phyloP scores from a whole-genome alignment of 2,888 invertebrate genomes.

The Candidula unifasciata region DNA sequence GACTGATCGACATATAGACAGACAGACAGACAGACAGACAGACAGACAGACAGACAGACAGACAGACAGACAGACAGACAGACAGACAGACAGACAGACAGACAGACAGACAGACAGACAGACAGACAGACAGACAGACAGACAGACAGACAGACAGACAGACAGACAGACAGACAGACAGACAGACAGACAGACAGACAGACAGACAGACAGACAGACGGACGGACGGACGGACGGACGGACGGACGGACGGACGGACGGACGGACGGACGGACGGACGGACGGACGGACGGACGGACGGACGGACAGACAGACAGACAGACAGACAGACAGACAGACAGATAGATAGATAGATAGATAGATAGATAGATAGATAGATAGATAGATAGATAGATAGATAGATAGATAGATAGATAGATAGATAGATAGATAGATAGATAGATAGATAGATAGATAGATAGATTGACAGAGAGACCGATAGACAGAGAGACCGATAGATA shows the following conservation, averaged over 20 bases:
- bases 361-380: not conserved
- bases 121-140: not conserved
- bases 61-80: too few relatives aligned
- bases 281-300: not conserved
- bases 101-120: too few relatives aligned
- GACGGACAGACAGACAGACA: constrained; percentile 23
- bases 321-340: constrained; percentile 37
- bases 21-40: too few relatives aligned
- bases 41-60: too few relatives aligned
- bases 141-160: not conserved
- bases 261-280: not conserved
- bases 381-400: not conserved
- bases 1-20: too few relatives aligned
- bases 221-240: too few relatives aligned
- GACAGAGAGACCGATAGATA: too few relatives aligned
- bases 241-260: too few relatives aligned
- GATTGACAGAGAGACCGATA: too few relatives aligned
- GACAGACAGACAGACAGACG: too few relatives aligned
- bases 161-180: constrained; percentile 5
- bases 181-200: not conserved
- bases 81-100: too few relatives aligned
- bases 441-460: too few relatives aligned
- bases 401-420: not conserved
- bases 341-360: constrained; percentile 20
- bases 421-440: not conserved